A percentile compares a stretch with the other conserved stretches of the same genome.
Evolutionary conservation across 2,888 invertebrate species (phyloP).

Genomic region (Leptinotarsa juncta): DNA sequence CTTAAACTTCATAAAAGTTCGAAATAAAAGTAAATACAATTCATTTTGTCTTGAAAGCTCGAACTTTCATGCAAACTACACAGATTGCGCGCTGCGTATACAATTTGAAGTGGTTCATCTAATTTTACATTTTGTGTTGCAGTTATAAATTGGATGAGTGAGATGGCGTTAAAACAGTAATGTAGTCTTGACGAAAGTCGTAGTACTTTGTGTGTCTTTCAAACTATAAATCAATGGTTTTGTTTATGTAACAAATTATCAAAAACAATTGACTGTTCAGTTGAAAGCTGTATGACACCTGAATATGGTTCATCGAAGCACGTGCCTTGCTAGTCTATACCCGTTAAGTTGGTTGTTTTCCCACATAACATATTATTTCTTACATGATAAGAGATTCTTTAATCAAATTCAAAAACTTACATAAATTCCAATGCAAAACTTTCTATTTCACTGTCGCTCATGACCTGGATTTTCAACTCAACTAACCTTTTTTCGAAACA

Average conservation of each 20-base stretch:
- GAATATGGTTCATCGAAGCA: neutral
- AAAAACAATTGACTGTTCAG: neutral
- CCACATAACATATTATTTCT: too few species aligned
- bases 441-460: too few species aligned
- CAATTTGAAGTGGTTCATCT: conserved; percentile 9
- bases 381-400: too few species aligned
- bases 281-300: neutral
- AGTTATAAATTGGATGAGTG: conserved; percentile 7
- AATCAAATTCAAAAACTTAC: too few species aligned
- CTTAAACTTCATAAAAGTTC: conserved; percentile 25
- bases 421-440: too few species aligned
- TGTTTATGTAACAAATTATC: neutral
- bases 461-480: too few species aligned
- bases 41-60: neutral
- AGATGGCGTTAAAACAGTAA: conserved; percentile 5
- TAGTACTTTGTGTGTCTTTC: conserved; percentile 1
- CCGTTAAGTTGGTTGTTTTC: too few species aligned
- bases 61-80: conserved; percentile 7
- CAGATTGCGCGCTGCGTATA: neutral
- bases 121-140: conserved; percentile 16
- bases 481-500: too few species aligned
- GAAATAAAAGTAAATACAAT: conserved; percentile 29
- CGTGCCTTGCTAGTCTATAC: neutral
- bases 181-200: conserved; percentile 1
- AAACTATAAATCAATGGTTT: conserved; percentile 1